A percentile compares a stretch with the other conserved stretches of the same genome.
Evolutionary conservation across 2,113 vertebrate genomes (phyloP).

Genomic region (Phaetusa simplex): DNA sequence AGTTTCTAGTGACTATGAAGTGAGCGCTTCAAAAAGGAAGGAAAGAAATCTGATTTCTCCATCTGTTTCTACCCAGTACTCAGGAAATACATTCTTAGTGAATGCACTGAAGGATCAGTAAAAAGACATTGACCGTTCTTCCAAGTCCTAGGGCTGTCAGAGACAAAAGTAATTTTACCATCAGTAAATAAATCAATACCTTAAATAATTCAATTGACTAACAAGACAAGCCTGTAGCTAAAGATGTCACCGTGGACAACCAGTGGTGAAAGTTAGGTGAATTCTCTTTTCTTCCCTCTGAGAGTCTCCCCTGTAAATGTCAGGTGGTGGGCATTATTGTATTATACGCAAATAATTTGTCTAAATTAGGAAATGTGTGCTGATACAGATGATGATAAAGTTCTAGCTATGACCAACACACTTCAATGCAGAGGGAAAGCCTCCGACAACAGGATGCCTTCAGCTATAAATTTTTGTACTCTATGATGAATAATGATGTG

Average conservation of each 20-base stretch:
- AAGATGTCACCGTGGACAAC: not conserved
- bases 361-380: not conserved
- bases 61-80: not conserved
- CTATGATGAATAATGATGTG: not conserved
- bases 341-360: not conserved
- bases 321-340: not conserved
- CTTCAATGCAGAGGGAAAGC: not conserved
- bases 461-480: not conserved
- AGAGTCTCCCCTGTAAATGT: not conserved
- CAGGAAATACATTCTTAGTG: not conserved
- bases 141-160: not conserved
- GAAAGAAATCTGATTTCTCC: not conserved
- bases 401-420: not conserved
- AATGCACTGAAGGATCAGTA: not conserved
- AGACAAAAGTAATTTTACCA: not conserved
- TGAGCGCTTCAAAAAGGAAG: not conserved
- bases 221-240: not conserved
- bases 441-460: not conserved
- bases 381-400: not conserved
- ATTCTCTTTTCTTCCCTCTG: not conserved
- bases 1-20: not conserved
- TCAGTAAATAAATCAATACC: not conserved
- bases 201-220: not conserved
- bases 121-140: not conserved
- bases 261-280: not conserved